These are phyloP conservation scores for Drosophila orosa DNA, from an alignment of 1,140 invertebrate genomes.

Conservation along the genomic window DNA sequence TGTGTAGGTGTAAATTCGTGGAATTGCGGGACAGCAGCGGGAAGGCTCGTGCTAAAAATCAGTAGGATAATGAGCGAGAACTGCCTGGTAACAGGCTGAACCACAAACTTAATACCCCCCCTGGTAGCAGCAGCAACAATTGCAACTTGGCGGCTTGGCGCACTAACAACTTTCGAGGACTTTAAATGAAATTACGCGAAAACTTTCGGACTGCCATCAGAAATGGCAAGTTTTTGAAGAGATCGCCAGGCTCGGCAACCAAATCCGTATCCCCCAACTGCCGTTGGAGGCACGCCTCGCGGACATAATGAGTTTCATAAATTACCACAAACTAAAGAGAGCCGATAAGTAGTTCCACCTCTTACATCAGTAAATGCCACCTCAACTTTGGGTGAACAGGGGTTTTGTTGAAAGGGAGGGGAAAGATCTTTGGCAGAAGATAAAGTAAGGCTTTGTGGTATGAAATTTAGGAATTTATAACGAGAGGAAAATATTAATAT, in stretches of 20 bases:
- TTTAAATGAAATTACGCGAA: conserved; percentile 82
- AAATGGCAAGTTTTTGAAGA: conserved; percentile 68
- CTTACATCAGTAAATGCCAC: conserved; percentile 16
- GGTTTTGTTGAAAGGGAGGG: too few species aligned
- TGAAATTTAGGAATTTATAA: background rate
- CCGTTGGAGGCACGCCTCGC: conserved; percentile 57
- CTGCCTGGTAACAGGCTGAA: conserved; percentile 25
- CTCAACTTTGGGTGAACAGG: background rate
- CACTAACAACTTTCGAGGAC: conserved; percentile 74
- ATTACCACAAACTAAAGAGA: conserved; percentile 79
- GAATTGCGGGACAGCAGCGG: conserved; percentile 35
- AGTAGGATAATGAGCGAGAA: conserved; percentile 68
- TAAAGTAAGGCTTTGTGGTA: background rate
- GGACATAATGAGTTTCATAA: conserved; percentile 77
- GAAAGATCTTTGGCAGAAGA: background rate
- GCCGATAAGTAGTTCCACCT: conserved; percentile 38
- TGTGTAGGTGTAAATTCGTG: conserved; percentile 75
- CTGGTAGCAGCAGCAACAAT: conserved; percentile 52
- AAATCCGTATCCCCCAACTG: conserved; percentile 38
- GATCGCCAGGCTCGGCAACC: conserved; percentile 43
- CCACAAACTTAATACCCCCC: conserved; percentile 56
- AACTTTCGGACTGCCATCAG: conserved; percentile 59
- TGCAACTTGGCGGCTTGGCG: conserved; percentile 55
- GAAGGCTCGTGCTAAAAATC: conserved; percentile 67
- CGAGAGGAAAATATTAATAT: background rate